Conservation (phyloP, 2,888 invertebrate genomes). For the Lasius fuliginosus region DNA sequence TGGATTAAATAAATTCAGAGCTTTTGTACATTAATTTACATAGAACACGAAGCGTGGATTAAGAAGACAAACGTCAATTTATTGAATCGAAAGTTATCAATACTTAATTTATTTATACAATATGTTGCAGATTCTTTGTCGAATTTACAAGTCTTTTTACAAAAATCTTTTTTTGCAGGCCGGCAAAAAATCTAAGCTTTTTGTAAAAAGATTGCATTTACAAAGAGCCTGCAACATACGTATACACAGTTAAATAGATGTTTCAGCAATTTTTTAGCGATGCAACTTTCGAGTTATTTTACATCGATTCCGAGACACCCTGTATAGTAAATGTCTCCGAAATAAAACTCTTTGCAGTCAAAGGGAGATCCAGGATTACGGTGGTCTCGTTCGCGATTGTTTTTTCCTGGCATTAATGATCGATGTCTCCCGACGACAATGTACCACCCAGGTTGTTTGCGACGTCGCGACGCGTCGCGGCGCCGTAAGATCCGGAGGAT, state of each 20-base stretch:
- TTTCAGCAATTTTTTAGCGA: background rate
- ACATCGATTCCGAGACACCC: background rate
- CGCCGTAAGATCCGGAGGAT: conserved; percentile 76
- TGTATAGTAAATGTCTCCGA: background rate
- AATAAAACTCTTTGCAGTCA: background rate
- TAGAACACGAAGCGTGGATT: background rate
- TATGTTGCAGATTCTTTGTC: background rate
- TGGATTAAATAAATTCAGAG: background rate
- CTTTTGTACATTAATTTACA: background rate
- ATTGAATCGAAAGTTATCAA: background rate
- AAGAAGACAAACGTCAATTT: conserved; percentile 1
- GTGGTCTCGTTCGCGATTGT: conserved; percentile 62
- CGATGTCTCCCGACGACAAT: conserved; percentile 66
- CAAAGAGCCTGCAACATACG: background rate
- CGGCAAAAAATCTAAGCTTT: no score
- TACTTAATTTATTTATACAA: background rate
- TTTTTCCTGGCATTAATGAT: conserved; percentile 75
- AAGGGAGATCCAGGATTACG: background rate
- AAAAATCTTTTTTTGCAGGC: background rate
- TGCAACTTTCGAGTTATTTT: background rate
- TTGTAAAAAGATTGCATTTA: background rate
- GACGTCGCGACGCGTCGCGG: conserved; percentile 72
- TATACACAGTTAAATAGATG: background rate
- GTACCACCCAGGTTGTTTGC: conserved; percentile 71
- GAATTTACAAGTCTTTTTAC: background rate